These are phyloP conservation scores for Sorex maritimensis DNA, from an alignment of 2,797 vertebrate genomes.

Conservation along the genomic window DNA sequence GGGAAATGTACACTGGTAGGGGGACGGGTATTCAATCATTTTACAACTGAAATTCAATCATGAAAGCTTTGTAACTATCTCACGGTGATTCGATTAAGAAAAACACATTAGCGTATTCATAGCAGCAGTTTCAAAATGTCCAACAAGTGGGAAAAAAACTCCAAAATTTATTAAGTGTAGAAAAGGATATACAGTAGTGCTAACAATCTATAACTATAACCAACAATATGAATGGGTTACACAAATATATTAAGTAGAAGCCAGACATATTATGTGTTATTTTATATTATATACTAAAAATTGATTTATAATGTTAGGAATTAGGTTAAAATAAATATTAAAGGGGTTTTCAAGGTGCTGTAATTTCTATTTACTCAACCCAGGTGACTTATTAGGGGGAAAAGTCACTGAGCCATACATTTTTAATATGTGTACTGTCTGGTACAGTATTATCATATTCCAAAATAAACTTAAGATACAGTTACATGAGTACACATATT, in stretches of 20 bases:
- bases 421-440: neutral
- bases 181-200: neutral
- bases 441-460: neutral
- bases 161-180: neutral
- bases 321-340: constrained; percentile 1
- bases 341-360: neutral
- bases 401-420: neutral
- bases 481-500: neutral
- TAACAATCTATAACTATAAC: constrained; percentile 5
- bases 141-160: neutral
- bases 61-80: too few species aligned
- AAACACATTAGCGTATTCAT: neutral
- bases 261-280: neutral
- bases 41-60: too few species aligned
- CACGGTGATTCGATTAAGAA: neutral
- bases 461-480: neutral
- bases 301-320: neutral
- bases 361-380: constrained; percentile 17
- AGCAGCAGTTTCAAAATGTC: neutral
- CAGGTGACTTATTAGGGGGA: neutral
- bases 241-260: constrained; percentile 14
- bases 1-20: too few species aligned
- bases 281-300: constrained; percentile 23
- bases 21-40: too few species aligned
- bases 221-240: neutral